Evolutionary conservation across 2,113 vertebrate genomes (phyloP).

Genomic region (Alectura lathami): DNA sequence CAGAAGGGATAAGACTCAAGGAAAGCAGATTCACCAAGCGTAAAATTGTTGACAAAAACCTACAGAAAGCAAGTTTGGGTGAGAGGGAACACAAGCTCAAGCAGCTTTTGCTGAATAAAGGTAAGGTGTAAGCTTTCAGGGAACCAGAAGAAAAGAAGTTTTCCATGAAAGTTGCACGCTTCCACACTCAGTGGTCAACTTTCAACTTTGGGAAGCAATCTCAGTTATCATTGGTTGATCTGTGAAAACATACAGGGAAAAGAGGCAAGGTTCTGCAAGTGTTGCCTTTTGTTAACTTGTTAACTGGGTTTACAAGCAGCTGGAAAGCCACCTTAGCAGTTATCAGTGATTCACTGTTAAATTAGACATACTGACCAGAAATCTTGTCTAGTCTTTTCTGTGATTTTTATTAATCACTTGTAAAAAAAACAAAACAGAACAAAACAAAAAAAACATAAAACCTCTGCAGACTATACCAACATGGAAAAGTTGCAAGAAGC

Average conservation of each 20-base stretch:
- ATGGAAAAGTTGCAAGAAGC: background rate
- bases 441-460: background rate
- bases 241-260: background rate
- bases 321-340: background rate
- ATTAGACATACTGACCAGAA: background rate
- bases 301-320: background rate
- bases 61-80: background rate
- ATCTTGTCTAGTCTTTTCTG: background rate
- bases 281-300: too few relatives aligned
- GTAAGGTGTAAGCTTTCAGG: background rate
- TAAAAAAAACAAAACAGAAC: background rate
- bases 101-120: background rate
- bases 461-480: background rate
- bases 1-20: background rate
- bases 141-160: background rate
- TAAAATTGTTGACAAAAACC: background rate
- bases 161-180: background rate
- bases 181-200: background rate
- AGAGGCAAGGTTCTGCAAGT: background rate
- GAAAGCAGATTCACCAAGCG: background rate
- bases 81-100: background rate
- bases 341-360: background rate
- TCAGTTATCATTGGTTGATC: background rate
- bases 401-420: background rate
- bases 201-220: background rate